Conservation (phyloP, 2,888 invertebrate genomes). For the Drosophila incognita region DNA sequence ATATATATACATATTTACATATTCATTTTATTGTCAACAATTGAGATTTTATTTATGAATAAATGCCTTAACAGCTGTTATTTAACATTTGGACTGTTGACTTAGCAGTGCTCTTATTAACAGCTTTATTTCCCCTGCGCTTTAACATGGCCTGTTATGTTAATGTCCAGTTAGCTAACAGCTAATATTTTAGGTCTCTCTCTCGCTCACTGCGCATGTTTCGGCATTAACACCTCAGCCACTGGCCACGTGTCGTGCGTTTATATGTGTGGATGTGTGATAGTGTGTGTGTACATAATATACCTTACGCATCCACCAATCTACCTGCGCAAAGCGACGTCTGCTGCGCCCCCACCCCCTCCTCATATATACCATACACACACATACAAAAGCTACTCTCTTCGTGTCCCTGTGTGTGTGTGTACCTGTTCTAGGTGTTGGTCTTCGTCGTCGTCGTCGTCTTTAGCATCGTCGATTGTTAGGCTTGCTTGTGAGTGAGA, state of each 20-base stretch:
- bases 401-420: constrained; percentile 36
- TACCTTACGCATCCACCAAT: constrained; percentile 85
- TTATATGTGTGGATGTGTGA: constrained; percentile 48
- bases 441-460: constrained; percentile 47
- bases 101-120: constrained; percentile 18
- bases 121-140: constrained; percentile 47
- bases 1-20: not conserved
- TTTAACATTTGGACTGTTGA: constrained; percentile 13
- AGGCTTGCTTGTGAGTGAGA: constrained; percentile 22
- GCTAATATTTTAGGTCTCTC: constrained; percentile 1
- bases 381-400: constrained; percentile 48
- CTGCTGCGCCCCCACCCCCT: constrained; percentile 50
- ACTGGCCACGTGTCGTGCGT: constrained; percentile 49
- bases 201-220: constrained; percentile 56
- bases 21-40: constrained; percentile 37
- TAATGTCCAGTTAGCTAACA: constrained; percentile 21
- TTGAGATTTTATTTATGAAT: constrained; percentile 48
- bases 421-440: constrained; percentile 74
- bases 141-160: constrained; percentile 8
- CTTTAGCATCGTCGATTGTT: constrained; percentile 41
- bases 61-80: constrained; percentile 18
- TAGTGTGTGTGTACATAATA: constrained; percentile 76
- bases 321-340: constrained; percentile 83
- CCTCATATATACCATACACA: constrained; percentile 24
- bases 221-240: constrained; percentile 56